These are phyloP conservation scores for Eudorcas thomsonii DNA, from an alignment of 2,113 vertebrate species.

Conservation along the genomic window DNA sequence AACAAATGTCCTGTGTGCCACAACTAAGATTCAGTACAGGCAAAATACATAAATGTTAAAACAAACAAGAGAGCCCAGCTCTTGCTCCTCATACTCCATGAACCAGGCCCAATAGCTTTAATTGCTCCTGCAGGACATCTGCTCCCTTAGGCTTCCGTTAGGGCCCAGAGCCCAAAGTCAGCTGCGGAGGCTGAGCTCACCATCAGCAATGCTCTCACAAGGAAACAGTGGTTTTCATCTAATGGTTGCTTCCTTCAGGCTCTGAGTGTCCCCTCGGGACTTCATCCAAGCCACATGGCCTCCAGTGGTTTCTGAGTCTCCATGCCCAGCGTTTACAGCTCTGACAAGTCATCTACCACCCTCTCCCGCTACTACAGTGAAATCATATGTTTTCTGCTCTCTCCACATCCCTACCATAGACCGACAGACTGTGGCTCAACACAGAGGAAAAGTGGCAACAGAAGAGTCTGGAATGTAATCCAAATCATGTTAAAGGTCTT, in stretches of 20 bases:
- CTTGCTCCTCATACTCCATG: not conserved
- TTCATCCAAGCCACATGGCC: not conserved
- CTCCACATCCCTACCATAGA: not conserved
- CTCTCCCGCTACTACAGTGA: not conserved
- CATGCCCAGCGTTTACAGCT: not conserved
- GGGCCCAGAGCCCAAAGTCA: not conserved
- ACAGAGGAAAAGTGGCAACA: not conserved
- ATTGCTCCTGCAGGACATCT: not conserved
- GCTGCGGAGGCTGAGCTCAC: not conserved
- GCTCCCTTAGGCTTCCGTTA: not conserved
- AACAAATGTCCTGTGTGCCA: not conserved
- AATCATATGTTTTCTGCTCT: conserved; percentile 51
- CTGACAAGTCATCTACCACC: not conserved
- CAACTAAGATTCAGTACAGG: not conserved
- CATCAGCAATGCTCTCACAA: not conserved
- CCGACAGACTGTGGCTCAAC: not conserved
- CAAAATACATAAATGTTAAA: not conserved
- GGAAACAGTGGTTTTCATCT: conserved; percentile 25
- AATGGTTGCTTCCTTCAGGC: conserved; percentile 34
- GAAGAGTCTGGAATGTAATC: conserved; percentile 16
- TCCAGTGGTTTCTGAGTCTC: not conserved
- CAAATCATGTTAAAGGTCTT: not conserved
- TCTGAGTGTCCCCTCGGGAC: not conserved
- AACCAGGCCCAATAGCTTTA: not conserved
- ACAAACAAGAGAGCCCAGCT: not conserved